Evolutionary conservation across 2,888 invertebrate species (phyloP).

Genomic region (Aradus depressus): DNA sequence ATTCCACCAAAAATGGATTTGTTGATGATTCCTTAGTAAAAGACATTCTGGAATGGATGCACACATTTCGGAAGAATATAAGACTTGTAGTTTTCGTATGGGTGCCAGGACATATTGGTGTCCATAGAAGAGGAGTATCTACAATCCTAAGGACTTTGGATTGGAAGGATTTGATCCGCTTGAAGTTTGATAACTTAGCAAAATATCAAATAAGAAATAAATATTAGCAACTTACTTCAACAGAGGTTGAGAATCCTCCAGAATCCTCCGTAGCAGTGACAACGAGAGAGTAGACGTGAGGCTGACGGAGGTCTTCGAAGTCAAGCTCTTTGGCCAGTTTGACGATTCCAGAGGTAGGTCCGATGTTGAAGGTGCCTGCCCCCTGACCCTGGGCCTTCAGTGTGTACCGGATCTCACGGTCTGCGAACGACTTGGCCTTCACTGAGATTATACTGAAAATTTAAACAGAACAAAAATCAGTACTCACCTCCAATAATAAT

Average conservation of each 20-base stretch:
- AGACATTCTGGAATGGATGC: too few relatives aligned
- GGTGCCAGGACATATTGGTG: too few relatives aligned
- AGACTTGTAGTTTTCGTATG: too few relatives aligned
- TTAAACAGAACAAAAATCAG: slow-evolving; percentile 3
- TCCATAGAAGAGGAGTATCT: too few relatives aligned
- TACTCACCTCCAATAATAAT: too few relatives aligned
- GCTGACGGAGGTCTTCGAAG: slow-evolving; percentile 90
- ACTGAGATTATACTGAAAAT: slow-evolving; percentile 83
- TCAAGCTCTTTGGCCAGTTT: slow-evolving; percentile 92
- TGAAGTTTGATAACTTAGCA: too few relatives aligned
- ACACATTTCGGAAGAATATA: too few relatives aligned
- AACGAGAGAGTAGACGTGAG: slow-evolving; percentile 82
- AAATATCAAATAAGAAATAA: too few relatives aligned
- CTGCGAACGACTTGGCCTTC: slow-evolving; percentile 94
- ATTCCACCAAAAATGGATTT: too few relatives aligned
- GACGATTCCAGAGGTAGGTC: slow-evolving; percentile 86
- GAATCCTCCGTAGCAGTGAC: slow-evolving; percentile 95
- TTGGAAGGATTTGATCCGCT: too few relatives aligned
- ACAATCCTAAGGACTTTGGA: too few relatives aligned
- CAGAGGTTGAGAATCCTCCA: slow-evolving; percentile 90
- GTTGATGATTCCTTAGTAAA: too few relatives aligned
- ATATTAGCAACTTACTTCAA: slow-evolving; percentile 80
- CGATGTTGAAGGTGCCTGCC: slow-evolving; percentile 86
- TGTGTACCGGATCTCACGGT: slow-evolving; percentile 91
- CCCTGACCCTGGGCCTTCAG: slow-evolving; percentile 88